These are phyloP conservation scores for Platycheirus albimanus DNA, from an alignment of 2,888 invertebrate genomes.

Conservation along the genomic window DNA sequence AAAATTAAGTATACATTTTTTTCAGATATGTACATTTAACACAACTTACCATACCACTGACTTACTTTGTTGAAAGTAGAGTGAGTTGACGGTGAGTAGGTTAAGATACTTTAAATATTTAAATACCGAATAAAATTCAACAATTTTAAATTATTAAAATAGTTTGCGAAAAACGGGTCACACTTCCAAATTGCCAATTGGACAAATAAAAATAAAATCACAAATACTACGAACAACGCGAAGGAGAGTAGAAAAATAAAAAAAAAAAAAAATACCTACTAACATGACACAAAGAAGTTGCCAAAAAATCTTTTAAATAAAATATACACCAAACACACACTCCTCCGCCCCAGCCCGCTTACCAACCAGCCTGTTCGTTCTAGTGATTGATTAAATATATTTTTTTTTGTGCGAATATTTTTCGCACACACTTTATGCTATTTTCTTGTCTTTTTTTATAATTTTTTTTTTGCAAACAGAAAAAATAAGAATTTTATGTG, in stretches of 20 bases:
- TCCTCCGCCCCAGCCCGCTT: too few species aligned
- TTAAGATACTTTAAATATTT: too few species aligned
- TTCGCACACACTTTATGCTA: conserved; percentile 67
- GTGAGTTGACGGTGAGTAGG: too few species aligned
- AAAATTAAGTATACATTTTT: too few species aligned
- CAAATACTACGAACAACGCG: conserved; percentile 41
- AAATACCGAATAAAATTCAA: not conserved
- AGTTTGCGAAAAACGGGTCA: conserved; percentile 42
- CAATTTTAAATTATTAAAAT: not conserved
- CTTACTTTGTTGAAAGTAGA: too few species aligned
- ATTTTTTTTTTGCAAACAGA: conserved; percentile 54
- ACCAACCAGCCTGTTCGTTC: conserved; percentile 31
- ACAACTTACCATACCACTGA: too few species aligned
- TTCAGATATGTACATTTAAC: too few species aligned
- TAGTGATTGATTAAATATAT: conserved; percentile 64
- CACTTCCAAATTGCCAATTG: conserved; percentile 44
- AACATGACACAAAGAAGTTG: conserved; percentile 29
- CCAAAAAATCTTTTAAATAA: conserved; percentile 52
- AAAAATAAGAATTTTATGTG: too few species aligned
- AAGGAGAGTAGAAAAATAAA: not conserved
- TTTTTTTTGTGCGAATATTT: conserved; percentile 67
- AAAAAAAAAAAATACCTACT: too few species aligned
- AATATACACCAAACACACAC: conserved; percentile 45
- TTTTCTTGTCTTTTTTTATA: conserved; percentile 48
- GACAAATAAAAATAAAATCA: conserved; percentile 27